Evolutionary conservation across 2,113 vertebrate genomes (phyloP), one percentile per base, ranked within the genome.

Genomic region (Campylorhamphus procurvoides): DNA sequence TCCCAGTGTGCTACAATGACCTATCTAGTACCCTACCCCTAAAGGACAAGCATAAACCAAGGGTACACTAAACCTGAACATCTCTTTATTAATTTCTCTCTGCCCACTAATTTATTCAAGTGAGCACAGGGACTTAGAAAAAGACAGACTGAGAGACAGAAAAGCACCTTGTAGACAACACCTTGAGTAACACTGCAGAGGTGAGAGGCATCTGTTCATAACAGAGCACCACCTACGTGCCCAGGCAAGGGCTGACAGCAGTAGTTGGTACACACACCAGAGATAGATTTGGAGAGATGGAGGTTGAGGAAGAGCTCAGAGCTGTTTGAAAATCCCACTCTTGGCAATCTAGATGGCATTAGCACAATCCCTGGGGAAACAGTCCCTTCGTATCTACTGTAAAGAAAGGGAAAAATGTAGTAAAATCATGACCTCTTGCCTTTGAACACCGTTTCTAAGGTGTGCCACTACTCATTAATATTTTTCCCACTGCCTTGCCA

Each of bases 201-300:
- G 27, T 59, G 39, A 50, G 62, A 79, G 52, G 42, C 52, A 66
- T 33, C 63, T 64, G 13, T 28, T 80, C 27, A 2, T 16, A 63
- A 31, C 27, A n/a, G 18, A 84, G 47, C 12, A 52, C 22, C 53
- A 35, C 9, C 11, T 31, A 9, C 14, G 4, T 18, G 63, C n/a
- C 31, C 50, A 62, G 39, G 50, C 42, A 87, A 81, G 73, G 42
- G 25, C 28, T 33, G 49, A 40, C n/a, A 71, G 22, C 39, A 27
- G 50, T 1, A 18, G 12, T 5, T 22, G 18, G 35, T 22, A 39
- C 3, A 1, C 5, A 4, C 6, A 8, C 16, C n/a, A 84, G 35
- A 68, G 17, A 71, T 8, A 12, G 40, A 12, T 69, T 46, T 58
- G 64, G 7, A 82, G 35, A 92, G 47, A 62, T 4, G 23, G 44